Percentiles rank a stretch among this genome's conserved stretches.
Conservation (phyloP, 37 sponge, comb jelly and placozoan species). For the Agelas oroides region DNA sequence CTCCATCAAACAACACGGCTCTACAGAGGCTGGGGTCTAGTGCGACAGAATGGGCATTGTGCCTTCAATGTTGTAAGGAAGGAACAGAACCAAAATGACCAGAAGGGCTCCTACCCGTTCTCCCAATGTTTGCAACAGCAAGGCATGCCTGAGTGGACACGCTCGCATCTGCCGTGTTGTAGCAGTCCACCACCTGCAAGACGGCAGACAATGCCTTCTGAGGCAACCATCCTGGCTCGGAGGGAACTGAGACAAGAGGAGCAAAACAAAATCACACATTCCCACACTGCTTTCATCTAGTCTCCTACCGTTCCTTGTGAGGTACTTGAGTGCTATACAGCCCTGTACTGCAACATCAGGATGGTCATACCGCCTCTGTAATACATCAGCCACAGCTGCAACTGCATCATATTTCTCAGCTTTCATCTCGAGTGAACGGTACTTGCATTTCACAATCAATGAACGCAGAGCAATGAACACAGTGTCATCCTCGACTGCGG, state of each 20-base stretch:
- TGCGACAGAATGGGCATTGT: not conserved
- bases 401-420: not conserved
- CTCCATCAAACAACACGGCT: not conserved
- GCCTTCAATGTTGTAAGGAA: not conserved
- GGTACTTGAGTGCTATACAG: conserved; percentile 10
- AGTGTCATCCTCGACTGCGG: not conserved
- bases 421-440: too few species aligned
- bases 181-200: conserved; percentile 26
- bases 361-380: not conserved
- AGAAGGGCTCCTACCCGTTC: conserved; percentile 7
- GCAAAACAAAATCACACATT: too few species aligned
- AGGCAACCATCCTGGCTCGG: not conserved
- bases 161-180: not conserved
- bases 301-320: conserved; percentile 20
- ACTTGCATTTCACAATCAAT: not conserved
- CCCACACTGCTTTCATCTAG: too few species aligned
- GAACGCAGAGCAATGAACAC: not conserved
- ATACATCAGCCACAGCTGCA: not conserved
- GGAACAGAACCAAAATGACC: too few species aligned
- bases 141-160: conserved; percentile 11
- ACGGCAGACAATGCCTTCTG: not conserved
- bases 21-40: conserved; percentile 8
- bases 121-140: conserved; percentile 17
- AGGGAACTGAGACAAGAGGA: too few species aligned
- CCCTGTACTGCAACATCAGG: not conserved